Evolutionary conservation across 1,140 invertebrate genomes (phyloP).

Genomic region (Leptinotarsa lineolata): DNA sequence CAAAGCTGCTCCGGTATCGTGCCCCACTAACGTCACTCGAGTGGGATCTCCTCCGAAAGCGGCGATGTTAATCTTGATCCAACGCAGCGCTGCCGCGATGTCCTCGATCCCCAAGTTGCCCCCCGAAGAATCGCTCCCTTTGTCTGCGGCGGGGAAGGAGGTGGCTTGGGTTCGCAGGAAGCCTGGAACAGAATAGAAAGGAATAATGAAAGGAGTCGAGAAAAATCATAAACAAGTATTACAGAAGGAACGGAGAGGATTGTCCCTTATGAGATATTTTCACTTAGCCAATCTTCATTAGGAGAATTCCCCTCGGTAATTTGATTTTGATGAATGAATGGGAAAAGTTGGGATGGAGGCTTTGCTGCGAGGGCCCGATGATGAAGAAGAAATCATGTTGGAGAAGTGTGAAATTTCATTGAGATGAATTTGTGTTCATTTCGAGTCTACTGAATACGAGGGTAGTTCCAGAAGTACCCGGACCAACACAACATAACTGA

Average conservation of each 20-base stretch:
- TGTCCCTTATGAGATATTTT: background rate
- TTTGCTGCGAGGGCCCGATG: background rate
- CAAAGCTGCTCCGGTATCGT: constrained; percentile 82
- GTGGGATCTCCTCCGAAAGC: constrained; percentile 81
- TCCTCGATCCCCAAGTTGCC: constrained; percentile 77
- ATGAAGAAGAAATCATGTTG: background rate
- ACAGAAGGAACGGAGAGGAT: constrained; percentile 9
- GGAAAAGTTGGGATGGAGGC: constrained; percentile 11
- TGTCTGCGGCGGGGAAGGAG: constrained; percentile 46
- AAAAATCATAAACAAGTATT: constrained; percentile 25
- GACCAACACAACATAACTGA: no score
- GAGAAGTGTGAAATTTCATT: background rate
- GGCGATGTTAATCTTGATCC: constrained; percentile 77
- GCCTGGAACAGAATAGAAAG: constrained; percentile 59
- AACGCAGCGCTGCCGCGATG: constrained; percentile 73
- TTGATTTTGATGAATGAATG: constrained; percentile 2
- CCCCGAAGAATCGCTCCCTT: constrained; percentile 57
- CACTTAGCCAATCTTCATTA: constrained; percentile 18
- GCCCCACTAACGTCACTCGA: constrained; percentile 83
- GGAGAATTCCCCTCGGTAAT: constrained; percentile 11
- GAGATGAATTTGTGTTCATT: no score
- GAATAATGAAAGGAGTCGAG: background rate
- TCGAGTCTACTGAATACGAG: no score
- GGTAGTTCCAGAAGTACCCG: no score
- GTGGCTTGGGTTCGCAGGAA: constrained; percentile 69